Evolutionary conservation across 2,113 vertebrate genomes (phyloP), one percentile per base, ranked within the genome.

Genomic region (Cyphomyrus plagiostoma): DNA sequence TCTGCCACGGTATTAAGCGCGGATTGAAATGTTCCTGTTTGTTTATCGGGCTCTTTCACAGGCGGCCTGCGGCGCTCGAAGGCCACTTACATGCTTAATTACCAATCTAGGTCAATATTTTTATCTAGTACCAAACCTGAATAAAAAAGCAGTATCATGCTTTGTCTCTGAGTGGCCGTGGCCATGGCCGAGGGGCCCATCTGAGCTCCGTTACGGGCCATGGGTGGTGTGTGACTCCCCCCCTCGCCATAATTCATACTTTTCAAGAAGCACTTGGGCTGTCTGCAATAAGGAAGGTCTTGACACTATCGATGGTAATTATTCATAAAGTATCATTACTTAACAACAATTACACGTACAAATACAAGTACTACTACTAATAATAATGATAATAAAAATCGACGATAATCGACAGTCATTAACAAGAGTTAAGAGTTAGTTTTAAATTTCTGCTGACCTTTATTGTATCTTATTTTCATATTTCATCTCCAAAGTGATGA

Each of bases 41-140:
- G 83, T 48, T 86, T 86, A 86, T n/a, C 46, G 46, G 23, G 23
- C 23, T 85, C 83, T 85, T 85, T 85, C 45, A 85, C 21, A 21
- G 45, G 48, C 45, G 19, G 45, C 23, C n/a, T 26, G 42, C 48
- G 1, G 45, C 19, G 3, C n/a, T n/a, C 45, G 83, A 48, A 86
- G 83, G 45, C 83, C 83, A 86, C 42, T 49, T 86, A 45, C 46
- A 45, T 85, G 82, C 82, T 85, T 85, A 85, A 85, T 85, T 85
- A 48, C 82, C 82, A 85, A 80, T 80, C 74, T 80, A 80, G 82
- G 74, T 80, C 74, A 80, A 48, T 85, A 49, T 86, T 49, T 49
- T 86, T 86, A 86, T 86, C 23, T 86, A 26, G 42, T 5, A 49
- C 45, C 82, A 3, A 46, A 83, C 39, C 35, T 15, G 21, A 70